Conservation (phyloP, 2,888 invertebrate species). For the Phalangium opilio region DNA sequence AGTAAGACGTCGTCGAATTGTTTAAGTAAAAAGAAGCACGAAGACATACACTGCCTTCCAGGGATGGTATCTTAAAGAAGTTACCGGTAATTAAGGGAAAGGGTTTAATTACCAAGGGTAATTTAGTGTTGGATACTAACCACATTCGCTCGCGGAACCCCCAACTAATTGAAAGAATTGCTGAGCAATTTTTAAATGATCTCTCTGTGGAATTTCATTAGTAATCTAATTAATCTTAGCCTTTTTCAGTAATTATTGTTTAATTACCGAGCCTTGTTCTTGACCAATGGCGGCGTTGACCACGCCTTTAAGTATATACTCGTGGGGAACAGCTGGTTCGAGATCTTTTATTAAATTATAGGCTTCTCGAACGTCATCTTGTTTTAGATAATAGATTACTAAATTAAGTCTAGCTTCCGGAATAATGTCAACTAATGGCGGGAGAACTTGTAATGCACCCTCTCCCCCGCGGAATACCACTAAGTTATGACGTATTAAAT, state of each 20-base stretch:
- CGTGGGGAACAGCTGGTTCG: conserved; percentile 83
- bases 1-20: conserved; percentile 94
- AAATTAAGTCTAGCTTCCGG: conserved; percentile 92
- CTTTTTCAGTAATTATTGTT: conserved; percentile 4
- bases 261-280: conserved; percentile 64
- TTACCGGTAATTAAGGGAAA: conserved; percentile 1
- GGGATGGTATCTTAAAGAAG: conserved; percentile 64
- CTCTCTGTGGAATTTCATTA: too few relatives aligned
- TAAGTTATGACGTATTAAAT: conserved; percentile 83
- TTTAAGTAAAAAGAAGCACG: conserved; percentile 80
- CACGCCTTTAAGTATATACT: conserved; percentile 90
- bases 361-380: conserved; percentile 72
- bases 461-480: conserved; percentile 86
- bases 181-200: conserved; percentile 85
- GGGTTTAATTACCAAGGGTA: background rate
- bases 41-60: conserved; percentile 93
- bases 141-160: conserved; percentile 84
- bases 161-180: conserved; percentile 94
- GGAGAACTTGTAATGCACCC: conserved; percentile 80
- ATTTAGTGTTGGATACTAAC: conserved; percentile 25
- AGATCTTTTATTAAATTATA: conserved; percentile 73
- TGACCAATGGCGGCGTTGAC: conserved; percentile 88
- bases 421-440: conserved; percentile 80
- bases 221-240: conserved; percentile 17
- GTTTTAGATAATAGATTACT: conserved; percentile 80